These are phyloP conservation scores for Dichetophora obliterata DNA, from an alignment of 2,888 invertebrate species.

Conservation along the genomic window DNA sequence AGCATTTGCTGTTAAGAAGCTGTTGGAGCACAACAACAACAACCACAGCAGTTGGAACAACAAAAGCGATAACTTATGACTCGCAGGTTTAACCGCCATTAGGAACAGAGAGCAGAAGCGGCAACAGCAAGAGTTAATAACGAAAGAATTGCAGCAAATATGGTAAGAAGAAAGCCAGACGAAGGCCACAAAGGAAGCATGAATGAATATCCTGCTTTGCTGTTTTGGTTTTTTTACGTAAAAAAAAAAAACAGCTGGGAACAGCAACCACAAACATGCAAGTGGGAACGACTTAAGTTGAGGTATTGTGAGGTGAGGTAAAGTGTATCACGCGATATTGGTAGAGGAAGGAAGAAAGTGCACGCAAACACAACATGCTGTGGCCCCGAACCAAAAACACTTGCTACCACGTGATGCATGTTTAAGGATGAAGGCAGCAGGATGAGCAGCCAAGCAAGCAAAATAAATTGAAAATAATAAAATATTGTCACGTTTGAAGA, in stretches of 20 bases:
- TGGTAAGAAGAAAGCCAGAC: background rate
- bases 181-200: background rate
- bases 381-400: conserved; percentile 13
- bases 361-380: conserved; percentile 7
- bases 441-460: conserved; percentile 2
- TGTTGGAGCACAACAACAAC: background rate
- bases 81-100: conserved; percentile 47
- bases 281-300: background rate
- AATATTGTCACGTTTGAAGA: conserved; percentile 56
- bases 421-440: background rate
- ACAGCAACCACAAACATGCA: conserved; percentile 19
- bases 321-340: no score
- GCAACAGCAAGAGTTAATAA: conserved; percentile 39
- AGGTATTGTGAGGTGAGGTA: background rate
- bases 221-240: no score
- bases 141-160: background rate
- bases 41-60: conserved; percentile 30
- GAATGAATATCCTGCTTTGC: conserved; percentile 17
- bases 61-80: conserved; percentile 47
- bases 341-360: background rate
- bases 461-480: conserved; percentile 56
- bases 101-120: conserved; percentile 43
- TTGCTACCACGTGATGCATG: conserved; percentile 28
- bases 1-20: background rate
- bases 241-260: background rate